Evolutionary conservation across 2,888 invertebrate genomes (phyloP).

Genomic region (Drosophila ezoana): DNA sequence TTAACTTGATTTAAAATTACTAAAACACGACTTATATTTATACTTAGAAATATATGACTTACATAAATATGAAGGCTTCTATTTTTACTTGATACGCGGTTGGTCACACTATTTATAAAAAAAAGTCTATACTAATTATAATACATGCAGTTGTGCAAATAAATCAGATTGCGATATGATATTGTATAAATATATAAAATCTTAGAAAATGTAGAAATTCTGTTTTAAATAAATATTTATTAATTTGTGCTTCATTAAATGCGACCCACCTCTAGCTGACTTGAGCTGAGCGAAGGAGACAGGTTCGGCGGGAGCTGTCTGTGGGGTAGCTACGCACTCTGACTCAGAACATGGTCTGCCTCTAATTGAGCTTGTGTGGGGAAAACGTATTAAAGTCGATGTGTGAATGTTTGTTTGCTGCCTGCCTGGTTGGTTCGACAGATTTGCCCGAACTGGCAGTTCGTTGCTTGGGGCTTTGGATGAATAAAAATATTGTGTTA

Average conservation of each 20-base stretch:
- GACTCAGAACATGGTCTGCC: constrained; percentile 48
- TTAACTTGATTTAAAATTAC: no score
- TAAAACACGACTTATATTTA: no score
- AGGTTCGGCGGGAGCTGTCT: not conserved
- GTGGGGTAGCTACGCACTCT: not conserved
- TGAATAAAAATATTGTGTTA: constrained; percentile 79
- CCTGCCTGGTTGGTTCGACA: constrained; percentile 29
- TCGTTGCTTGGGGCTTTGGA: constrained; percentile 63
- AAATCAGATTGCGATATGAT: not conserved
- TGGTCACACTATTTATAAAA: no score
- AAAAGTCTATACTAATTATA: no score
- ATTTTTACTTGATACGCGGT: no score
- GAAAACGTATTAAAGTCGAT: constrained; percentile 73
- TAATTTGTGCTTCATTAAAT: constrained; percentile 1
- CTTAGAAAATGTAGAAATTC: not conserved
- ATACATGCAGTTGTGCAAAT: not conserved
- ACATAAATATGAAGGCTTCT: no score
- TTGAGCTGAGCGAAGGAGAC: not conserved
- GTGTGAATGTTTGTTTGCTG: constrained; percentile 68
- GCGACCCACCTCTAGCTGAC: constrained; percentile 21
- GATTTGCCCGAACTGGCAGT: constrained; percentile 37
- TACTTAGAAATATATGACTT: no score
- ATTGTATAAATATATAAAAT: not conserved
- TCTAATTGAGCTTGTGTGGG: constrained; percentile 79
- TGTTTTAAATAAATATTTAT: not conserved